These are phyloP conservation scores for honey bee (Apis mellifera) DNA, from an alignment of 1,140 invertebrate genomes.

Conservation along the genomic window DNA sequence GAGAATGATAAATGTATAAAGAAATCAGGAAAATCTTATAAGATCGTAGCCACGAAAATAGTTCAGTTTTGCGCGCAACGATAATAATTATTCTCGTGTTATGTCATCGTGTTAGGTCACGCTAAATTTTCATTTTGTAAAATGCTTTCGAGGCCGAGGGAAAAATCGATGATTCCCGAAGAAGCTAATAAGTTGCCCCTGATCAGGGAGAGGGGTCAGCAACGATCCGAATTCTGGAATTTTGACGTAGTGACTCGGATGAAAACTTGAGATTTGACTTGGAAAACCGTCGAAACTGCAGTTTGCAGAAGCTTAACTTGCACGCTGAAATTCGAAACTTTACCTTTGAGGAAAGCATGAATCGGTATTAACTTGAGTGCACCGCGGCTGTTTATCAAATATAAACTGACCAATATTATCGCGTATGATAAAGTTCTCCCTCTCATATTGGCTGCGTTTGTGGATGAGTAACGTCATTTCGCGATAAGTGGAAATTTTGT, in stretches of 20 bases:
- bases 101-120: background rate
- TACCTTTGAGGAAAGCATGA: conserved; percentile 26
- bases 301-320: conserved; percentile 9
- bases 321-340: conserved; percentile 23
- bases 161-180: background rate
- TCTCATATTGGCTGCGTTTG: background rate
- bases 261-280: conserved; percentile 51
- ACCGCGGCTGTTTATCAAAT: conserved; percentile 21
- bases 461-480: background rate
- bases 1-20: too few relatives aligned
- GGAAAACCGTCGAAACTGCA: background rate
- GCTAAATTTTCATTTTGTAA: background rate
- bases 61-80: too few relatives aligned
- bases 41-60: too few relatives aligned
- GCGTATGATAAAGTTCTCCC: background rate
- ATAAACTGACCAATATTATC: conserved; percentile 18
- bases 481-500: background rate
- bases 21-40: too few relatives aligned
- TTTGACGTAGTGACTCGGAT: conserved; percentile 8
- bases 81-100: background rate
- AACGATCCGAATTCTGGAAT: background rate
- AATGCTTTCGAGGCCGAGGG: background rate
- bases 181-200: background rate
- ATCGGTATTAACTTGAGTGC: conserved; percentile 25
- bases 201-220: background rate